A percentile compares a stretch with the other conserved stretches of the same genome.
phyloP scores from a whole-genome alignment of 2,797 vertebrate genomes.

The Todus mexicanus region DNA sequence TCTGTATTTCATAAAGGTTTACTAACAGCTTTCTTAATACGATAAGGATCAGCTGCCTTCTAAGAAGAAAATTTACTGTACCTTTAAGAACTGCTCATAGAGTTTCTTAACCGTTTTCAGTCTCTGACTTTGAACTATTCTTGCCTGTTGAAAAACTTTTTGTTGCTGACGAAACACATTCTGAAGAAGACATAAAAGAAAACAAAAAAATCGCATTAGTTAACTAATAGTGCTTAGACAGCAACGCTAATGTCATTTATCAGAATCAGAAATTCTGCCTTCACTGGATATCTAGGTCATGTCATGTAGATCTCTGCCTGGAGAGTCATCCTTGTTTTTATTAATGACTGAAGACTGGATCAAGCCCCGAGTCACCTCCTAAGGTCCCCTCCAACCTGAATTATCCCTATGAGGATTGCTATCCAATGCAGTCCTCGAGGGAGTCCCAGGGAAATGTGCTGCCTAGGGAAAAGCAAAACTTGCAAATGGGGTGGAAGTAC shows the following conservation, averaged over 20 bases:
- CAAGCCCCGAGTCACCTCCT: not conserved
- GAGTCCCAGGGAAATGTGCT: not conserved
- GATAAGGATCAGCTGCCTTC: not conserved
- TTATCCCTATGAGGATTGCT: not conserved
- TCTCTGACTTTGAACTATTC: constrained; percentile 88
- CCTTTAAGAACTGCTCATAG: constrained; percentile 90
- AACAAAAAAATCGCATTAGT: not conserved
- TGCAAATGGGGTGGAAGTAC: not conserved
- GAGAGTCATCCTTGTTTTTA: not conserved
- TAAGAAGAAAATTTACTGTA: constrained; percentile 49
- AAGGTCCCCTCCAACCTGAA: not conserved
- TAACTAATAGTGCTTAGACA: not conserved
- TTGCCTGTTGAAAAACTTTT: constrained; percentile 88
- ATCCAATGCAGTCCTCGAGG: not conserved
- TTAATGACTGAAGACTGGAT: not conserved
- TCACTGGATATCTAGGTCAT: not conserved
- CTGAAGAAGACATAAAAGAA: constrained; percentile 70
- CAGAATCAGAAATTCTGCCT: not conserved
- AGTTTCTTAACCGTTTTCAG: constrained; percentile 87
- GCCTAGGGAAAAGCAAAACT: not conserved
- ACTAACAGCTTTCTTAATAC: not conserved
- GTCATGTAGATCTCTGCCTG: not conserved
- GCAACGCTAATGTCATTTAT: not conserved
- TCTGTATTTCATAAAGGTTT: not conserved
- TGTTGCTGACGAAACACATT: constrained; percentile 90